Base-by-base conservation (phyloP, 1,140 invertebrate genomes). In the Zaprionus taronus region DNA sequence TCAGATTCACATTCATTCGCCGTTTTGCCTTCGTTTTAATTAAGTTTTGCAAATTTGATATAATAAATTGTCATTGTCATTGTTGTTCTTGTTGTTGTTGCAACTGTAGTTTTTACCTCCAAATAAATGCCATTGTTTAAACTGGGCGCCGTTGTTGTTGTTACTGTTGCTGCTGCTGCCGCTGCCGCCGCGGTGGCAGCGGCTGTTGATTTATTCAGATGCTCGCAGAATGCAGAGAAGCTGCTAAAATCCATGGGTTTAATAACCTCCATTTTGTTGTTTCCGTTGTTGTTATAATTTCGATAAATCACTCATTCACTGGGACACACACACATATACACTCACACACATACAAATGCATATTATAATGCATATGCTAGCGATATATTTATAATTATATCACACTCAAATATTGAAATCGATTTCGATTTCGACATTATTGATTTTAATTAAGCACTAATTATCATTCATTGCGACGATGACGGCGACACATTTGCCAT, bases 241-340 rank as follows among this genome's bases (percentile, higher is more conserved):
- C 91, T 92, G 79, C 91, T 92, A 77, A 92, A 92, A 89, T 92
- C 91, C 91, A 92, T 92, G 71, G 91, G 91, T 90, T 92, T 92
- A 81, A 92, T 92, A 81, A 92, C 91, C 91, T 92, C 91, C 91
- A 92, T 92, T 82, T 78, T 66, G 72, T 77, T 47, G 56, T 70
- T 34, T 41, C 58, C 47, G 51, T 34, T 24, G 44, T 53, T 55
- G 7, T 14, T 51, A 5, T 64, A 24, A 38, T 72, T 44, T 58
- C 15, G 2, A 15, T n/a, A 41, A 41, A 68, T 28, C 62, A 44
- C 49, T 47, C 53, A 62, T 57, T 5, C 24, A 34, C 15, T 12
- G 1, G 7, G 4, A 26, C 26, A 28, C 12, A 20, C 31, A 49
- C n/a, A n/a, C 11, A 28, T 28, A 34, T 28, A 34, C 14, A 57